Percentiles rank a stretch among this genome's conserved stretches.
Conservation (phyloP, 1,140 invertebrate species). For the Danaus plexippus region DNA sequence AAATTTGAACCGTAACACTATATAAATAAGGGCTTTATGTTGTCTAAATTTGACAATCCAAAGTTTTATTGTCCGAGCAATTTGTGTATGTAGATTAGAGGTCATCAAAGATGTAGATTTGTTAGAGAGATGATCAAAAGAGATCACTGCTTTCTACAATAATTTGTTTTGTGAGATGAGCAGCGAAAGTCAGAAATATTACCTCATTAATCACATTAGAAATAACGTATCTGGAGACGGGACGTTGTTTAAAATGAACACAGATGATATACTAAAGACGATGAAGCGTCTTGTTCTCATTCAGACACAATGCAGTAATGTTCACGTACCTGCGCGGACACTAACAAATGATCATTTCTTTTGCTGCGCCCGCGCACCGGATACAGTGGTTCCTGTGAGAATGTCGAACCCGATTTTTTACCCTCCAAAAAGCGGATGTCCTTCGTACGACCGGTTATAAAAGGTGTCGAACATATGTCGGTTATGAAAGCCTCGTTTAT, state of each 20-base stretch:
- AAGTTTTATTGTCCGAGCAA: conserved; percentile 63
- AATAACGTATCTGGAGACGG: conserved; percentile 5
- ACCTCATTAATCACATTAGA: conserved; percentile 11
- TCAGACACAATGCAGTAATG: neutral
- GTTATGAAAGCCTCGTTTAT: conserved; percentile 19
- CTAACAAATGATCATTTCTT: conserved; percentile 65
- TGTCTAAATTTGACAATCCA: conserved; percentile 30
- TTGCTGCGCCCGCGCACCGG: conserved; percentile 58
- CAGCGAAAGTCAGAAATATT: conserved; percentile 16
- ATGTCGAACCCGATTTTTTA: conserved; percentile 65
- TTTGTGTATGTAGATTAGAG: conserved; percentile 67
- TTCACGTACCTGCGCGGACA: conserved; percentile 38
- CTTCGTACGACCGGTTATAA: conserved; percentile 69
- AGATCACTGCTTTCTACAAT: conserved; percentile 22
- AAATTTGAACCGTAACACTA: conserved; percentile 21
- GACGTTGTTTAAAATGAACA: no score
- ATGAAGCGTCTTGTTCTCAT: neutral
- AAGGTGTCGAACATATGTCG: conserved; percentile 70
- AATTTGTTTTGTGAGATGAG: conserved; percentile 26
- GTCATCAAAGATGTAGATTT: conserved; percentile 55
- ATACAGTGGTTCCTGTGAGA: conserved; percentile 68
- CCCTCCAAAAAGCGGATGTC: conserved; percentile 69
- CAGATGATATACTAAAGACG: neutral
- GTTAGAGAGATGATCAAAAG: conserved; percentile 28
- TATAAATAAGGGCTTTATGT: conserved; percentile 12